Evolutionary conservation across 2,888 invertebrate species (phyloP).

Genomic region (Alviniconcha strummeri): DNA sequence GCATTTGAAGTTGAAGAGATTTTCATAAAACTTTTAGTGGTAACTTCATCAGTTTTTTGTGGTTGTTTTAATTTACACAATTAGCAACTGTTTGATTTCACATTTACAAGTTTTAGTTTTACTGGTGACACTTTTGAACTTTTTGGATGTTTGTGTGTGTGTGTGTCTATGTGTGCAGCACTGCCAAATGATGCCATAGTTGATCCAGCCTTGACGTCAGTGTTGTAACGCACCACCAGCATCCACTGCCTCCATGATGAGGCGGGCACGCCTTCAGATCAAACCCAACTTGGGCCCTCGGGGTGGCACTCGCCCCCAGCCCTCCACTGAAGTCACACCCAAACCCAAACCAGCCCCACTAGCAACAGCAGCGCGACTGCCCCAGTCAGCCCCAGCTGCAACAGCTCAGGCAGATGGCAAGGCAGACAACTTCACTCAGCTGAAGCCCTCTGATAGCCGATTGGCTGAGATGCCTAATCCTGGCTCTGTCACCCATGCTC

Average conservation of each 20-base stretch:
- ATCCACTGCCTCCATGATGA: background rate
- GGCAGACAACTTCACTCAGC: background rate
- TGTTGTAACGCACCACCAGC: background rate
- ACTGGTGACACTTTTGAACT: no score
- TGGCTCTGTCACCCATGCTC: background rate
- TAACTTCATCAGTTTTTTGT: no score
- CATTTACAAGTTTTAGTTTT: no score
- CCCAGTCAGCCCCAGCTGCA: background rate
- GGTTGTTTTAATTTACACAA: no score
- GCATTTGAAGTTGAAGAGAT: no score
- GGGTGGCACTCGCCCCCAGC: background rate
- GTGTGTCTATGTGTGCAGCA: no score
- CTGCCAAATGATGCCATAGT: background rate
- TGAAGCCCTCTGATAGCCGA: background rate
- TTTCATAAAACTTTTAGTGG: no score
- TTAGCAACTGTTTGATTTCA: no score
- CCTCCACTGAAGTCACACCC: background rate
- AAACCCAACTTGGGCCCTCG: conserved; percentile 27
- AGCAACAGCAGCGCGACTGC: background rate
- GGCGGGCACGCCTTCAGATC: conserved; percentile 13
- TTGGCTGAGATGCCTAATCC: background rate
- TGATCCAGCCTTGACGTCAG: background rate
- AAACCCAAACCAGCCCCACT: background rate
- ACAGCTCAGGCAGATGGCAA: background rate
- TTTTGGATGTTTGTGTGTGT: no score